A percentile compares a stretch with the other conserved stretches of the same genome.
Conservation (phyloP, 2,113 vertebrate species). For the Patagioenas fasciata region DNA sequence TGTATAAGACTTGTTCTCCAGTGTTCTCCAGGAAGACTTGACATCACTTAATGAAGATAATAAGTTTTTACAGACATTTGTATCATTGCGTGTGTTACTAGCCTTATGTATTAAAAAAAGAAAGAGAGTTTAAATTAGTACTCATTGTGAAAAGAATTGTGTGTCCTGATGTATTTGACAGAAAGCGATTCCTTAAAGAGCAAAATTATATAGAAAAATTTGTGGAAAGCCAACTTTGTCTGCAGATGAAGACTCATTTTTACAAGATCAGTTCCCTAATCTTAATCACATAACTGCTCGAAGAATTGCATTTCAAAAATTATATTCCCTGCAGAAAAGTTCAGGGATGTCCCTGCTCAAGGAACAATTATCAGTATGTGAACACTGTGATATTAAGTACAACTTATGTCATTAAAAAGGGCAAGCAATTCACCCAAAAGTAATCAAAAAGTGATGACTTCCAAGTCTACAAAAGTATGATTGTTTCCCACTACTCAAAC, state of each 20-base stretch:
- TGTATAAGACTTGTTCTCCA: not conserved
- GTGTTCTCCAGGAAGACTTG: not conserved
- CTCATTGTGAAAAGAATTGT: not conserved
- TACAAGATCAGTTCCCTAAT: not conserved
- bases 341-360: not conserved
- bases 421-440: not conserved
- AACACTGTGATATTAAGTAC: not conserved
- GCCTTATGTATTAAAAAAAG: not conserved
- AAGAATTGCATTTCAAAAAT: not conserved
- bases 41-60: not conserved
- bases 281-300: not conserved
- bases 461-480: not conserved
- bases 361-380: not conserved
- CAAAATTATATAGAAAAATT: not conserved
- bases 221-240: not conserved
- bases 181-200: not conserved
- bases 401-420: not conserved
- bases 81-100: not conserved
- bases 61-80: not conserved
- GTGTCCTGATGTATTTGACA: not conserved
- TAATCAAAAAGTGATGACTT: not conserved
- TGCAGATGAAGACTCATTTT: not conserved
- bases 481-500: not conserved
- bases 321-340: not conserved
- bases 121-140: not conserved